Percentiles rank a stretch among this genome's conserved stretches.
phyloP scores from a whole-genome alignment of 2,113 vertebrate species.

The Nesospiza acunhae region DNA sequence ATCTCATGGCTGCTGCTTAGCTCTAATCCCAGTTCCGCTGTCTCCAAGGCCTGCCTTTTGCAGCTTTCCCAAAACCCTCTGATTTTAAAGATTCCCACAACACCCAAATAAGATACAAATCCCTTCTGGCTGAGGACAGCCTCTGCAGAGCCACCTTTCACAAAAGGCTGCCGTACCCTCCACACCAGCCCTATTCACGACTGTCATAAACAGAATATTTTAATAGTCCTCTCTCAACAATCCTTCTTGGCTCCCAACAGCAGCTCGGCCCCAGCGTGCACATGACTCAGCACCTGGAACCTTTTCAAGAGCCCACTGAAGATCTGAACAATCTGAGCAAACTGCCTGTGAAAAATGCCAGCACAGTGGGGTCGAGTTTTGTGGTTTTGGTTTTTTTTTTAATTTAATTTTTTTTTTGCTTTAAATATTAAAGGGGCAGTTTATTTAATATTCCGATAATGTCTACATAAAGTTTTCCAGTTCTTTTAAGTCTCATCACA shows the following conservation, averaged over 20 bases:
- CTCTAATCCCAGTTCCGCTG: too few relatives aligned
- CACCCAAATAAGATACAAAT: neutral
- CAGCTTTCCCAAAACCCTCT: too few relatives aligned
- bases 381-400: rapidly evolving
- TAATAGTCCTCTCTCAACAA: constrained; percentile 31
- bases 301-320: constrained; percentile 17
- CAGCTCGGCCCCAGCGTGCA: neutral
- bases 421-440: neutral
- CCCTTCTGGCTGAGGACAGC: neutral
- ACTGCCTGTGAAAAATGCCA: neutral
- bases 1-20: too few relatives aligned
- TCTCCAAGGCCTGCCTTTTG: too few relatives aligned
- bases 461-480: rapidly evolving
- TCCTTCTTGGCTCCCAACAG: constrained; percentile 4
- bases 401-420: neutral
- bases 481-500: neutral
- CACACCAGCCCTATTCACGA: neutral
- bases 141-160: neutral
- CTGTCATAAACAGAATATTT: constrained; percentile 14
- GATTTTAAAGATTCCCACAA: too few relatives aligned
- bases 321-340: neutral
- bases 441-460: neutral
- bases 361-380: too few relatives aligned
- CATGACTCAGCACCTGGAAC: constrained; percentile 57
- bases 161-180: neutral